Conservation (phyloP, 2,797 vertebrate genomes). For the Labeo calbasu region DNA sequence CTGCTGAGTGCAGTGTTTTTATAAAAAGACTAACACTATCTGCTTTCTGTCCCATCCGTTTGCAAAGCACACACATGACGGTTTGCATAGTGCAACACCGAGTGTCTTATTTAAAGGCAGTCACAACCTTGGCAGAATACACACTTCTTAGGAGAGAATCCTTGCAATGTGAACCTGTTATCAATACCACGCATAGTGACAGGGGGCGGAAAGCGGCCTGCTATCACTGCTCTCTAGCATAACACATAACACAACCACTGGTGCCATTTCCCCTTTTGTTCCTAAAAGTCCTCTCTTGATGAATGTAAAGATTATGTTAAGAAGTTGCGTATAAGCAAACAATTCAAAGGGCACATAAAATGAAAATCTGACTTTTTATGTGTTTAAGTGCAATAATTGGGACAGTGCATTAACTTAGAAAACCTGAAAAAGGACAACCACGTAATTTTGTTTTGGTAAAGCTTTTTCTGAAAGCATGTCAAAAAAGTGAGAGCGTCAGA, state of each 20-base stretch:
- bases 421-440: no score
- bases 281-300: neutral
- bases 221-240: neutral
- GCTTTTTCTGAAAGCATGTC: no score
- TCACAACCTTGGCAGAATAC: conserved; percentile 51
- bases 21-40: conserved; percentile 74
- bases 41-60: conserved; percentile 20
- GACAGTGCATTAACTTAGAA: no score
- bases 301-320: neutral
- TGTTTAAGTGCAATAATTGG: no score
- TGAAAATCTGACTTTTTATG: no score
- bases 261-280: neutral
- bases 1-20: conserved; percentile 71
- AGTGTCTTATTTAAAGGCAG: conserved; percentile 63
- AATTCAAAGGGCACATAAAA: neutral
- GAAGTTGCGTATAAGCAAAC: neutral
- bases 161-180: conserved; percentile 64
- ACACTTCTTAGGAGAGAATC: conserved; percentile 50
- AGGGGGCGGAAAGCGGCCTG: neutral
- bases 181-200: conserved; percentile 52
- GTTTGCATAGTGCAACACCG: conserved; percentile 6
- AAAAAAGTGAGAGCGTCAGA: no score
- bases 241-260: neutral
- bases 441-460: no score
- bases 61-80: conserved; percentile 14